Evolutionary conservation across 2,797 vertebrate genomes (phyloP), one percentile per base, ranked within the genome.

Genomic region (Acipenser ruthenus): DNA sequence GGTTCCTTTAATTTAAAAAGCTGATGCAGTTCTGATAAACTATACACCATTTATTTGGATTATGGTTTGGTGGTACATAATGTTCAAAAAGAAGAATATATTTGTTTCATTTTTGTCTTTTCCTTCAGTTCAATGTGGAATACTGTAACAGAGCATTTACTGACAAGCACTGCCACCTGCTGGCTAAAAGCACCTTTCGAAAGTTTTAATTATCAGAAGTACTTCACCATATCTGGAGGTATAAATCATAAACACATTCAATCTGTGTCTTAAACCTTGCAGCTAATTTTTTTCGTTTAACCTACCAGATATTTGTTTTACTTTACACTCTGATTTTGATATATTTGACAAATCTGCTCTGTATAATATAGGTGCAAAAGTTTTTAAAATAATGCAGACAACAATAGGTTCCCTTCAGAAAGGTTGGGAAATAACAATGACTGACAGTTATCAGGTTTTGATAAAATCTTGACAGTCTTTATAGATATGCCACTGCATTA

Each of bases 131-230:
- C 56, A 5, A 37, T 49, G 10, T 8, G n/a, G 18, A 18, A 13
- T 13, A 60, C 52, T 58, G 23, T 37, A 51, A 63, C 12, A 65
- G 64, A 70, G 23, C 67, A 77, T 83, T 75, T 67, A 72, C 59
- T 72, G 73, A 68, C 67, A 72, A 80, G 85, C 72, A 87, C 82
- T 79, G 62, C 83, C 84, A 78, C 78, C 85, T 72, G 78, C 84
- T 82, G 84, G 81, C 61, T 9, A n/a, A 9, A 55, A 7, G 65
- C 51, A 55, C 62, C 8, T 23, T n/a, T 63, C 56, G 15, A 10
- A 15, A 8, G 53, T 52, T 10, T 49, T 8, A 2, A 52, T 18
- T n/a, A 6, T 49, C n/a, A 7, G 12, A 47, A n/a, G 7, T 9
- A 12, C 18, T 47, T 60, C 63, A 66, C 50, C 68, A 67, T 63